Evolutionary conservation across 2,888 invertebrate species (phyloP), one percentile per base, ranked within the genome.

Genomic region (Andrena minutula): DNA sequence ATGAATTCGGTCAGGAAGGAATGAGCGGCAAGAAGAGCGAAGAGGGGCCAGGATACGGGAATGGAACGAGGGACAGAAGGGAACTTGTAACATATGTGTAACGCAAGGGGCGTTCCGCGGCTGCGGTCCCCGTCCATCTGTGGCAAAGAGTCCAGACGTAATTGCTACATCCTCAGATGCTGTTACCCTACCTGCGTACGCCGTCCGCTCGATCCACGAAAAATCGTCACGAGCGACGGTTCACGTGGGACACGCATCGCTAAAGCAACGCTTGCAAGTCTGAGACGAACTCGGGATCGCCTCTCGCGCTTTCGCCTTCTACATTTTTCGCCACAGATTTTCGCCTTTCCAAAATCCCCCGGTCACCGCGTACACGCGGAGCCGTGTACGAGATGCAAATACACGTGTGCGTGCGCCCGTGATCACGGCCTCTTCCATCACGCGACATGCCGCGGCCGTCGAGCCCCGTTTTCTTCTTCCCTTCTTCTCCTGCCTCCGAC

Each of bases 61-160:
- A 82, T 76, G 74, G 82, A 68, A 73, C 75, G 79, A 77, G 68
- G 77, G 82, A 71, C 82, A 80, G 83, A 72, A 83, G 83, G 84
- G 77, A 85, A 80, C 79, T 71, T 83, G 92, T 91, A 92, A 93
- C 94, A 94, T 93, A 92, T 94, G 94, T 93, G 92, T 93, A 94
- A 93, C 93, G 92, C 93, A 88, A 93, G 91, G 93, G 93, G 94
- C 93, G 93, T 92, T 91, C 88, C 91, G 91, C 89, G 93, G 91
- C 89, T 92, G 92, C 91, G 92, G 93, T 92, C 88, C 41, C 88
- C 90, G 90, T 90, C 90, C 91, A 89, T 91, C 91, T 92, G 91
- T 89, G 92, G 91, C 89, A 88, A 89, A 86, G 87, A 84, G 84
- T 69, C 77, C 84, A 88, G 84, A 87, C 90, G 91, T 92, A 93